Conservation (phyloP, 2,888 invertebrate species). For the Epistrophe eligans region DNA sequence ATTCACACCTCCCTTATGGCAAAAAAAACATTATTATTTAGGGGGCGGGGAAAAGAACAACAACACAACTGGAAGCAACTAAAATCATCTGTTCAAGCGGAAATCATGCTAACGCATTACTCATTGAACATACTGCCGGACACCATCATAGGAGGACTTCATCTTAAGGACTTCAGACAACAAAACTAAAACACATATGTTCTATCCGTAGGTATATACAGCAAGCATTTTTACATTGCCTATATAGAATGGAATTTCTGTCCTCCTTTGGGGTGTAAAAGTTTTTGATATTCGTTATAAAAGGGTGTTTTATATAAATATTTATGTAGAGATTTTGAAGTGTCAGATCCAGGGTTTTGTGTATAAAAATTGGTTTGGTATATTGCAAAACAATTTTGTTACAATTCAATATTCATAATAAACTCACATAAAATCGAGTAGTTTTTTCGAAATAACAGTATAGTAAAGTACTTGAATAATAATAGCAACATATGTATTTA, state of each 20-base stretch:
- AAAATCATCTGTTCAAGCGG: conserved; percentile 66
- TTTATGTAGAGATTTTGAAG: neutral
- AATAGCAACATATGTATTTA: neutral
- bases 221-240: neutral
- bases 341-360: neutral
- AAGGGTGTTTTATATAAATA: neutral
- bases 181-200: conserved; percentile 33
- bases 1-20: conserved; percentile 17
- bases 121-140: conserved; percentile 57
- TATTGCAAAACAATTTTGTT: neutral
- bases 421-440: neutral
- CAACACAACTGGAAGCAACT: conserved; percentile 16
- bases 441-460: neutral
- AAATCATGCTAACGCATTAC: conserved; percentile 70
- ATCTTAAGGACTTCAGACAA: conserved; percentile 49
- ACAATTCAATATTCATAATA: neutral
- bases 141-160: conserved; percentile 57
- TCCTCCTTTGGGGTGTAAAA: neutral
- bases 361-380: neutral
- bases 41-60: no score
- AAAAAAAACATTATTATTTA: conserved; percentile 5
- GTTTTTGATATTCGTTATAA: neutral
- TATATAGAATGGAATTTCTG: neutral
- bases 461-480: neutral
- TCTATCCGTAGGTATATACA: neutral